Evolutionary conservation across 2,888 invertebrate genomes (phyloP), one percentile per base, ranked within the genome.

Genomic region (Argyresthia goedartella): DNA sequence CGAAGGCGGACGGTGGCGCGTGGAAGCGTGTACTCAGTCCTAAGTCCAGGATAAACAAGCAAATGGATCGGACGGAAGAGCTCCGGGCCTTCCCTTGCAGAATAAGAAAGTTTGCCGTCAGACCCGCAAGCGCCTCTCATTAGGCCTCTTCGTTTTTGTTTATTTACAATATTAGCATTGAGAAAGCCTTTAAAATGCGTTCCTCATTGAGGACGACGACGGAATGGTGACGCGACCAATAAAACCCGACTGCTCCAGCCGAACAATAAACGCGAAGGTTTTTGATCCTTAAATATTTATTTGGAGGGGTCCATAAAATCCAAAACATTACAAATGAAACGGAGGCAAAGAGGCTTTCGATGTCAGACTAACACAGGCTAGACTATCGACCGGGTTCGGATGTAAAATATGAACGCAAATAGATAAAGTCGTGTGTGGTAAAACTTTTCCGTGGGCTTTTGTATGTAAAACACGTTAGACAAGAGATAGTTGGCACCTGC

Each of bases 161-260:
- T 85, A 78, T 76, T 74, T 72, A 73, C 74, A 66, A 78, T 84
- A 85, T 86, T 84, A 84, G 77, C 80, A 81, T 78, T 75, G 70
- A 73, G 73, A 73, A 76, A 72, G 74, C 71, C 69, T 73, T 72
- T 69, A 68, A 73, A 67, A 66, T 62, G 67, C 64, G 66, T 61
- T n/a, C 59, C 61, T 57, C 63, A 35, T 35, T 13, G 1, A 15
- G 66, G 71, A 62, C 68, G 72, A 67, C 64, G 61, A 63, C 62
- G 64, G 72, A 76, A 81, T 75, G 75, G 76, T 67, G 71, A 66
- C 66, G 72, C 63, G 73, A 72, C 71, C 71, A 65, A 65, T 59
- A 63, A 66, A 73, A 73, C 66, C 67, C 71, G 54, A 56, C 53
- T 13, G 4, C 15, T 6, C 42, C 15, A 10, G 25, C 13, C 25